Percentiles rank a stretch among this genome's conserved stretches.
phyloP scores from a whole-genome alignment of 2,888 invertebrate species.

The Catocala sponsa region DNA sequence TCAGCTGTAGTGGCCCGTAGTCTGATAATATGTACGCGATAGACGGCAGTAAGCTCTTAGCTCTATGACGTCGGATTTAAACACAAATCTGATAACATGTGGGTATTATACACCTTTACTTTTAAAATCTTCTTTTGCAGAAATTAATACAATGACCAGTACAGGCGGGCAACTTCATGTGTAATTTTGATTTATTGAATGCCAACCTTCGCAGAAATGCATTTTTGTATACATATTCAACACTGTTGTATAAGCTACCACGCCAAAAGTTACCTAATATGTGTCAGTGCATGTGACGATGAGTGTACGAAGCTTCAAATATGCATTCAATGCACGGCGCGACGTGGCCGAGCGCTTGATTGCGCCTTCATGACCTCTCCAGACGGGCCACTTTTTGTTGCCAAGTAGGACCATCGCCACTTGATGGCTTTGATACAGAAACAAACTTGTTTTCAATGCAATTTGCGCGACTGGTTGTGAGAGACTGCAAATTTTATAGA shows the following conservation, averaged over 20 bases:
- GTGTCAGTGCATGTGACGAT: slow-evolving; percentile 25
- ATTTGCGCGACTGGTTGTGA: no score
- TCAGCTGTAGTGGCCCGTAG: no score
- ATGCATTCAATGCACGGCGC: slow-evolving; percentile 53
- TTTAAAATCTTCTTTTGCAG: no score
- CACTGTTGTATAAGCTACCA: slow-evolving; percentile 27
- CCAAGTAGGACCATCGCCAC: background rate
- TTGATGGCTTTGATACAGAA: no score
- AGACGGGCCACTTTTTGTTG: slow-evolving; percentile 14
- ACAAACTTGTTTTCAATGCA: no score
- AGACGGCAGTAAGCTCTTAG: no score
- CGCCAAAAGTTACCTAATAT: slow-evolving; percentile 38
- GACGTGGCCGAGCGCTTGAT: slow-evolving; percentile 29
- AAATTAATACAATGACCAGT: background rate
- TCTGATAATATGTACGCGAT: no score
- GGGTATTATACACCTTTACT: no score
- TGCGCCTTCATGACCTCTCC: slow-evolving; percentile 27
- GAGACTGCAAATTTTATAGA: no score
- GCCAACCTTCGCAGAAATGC: slow-evolving; percentile 10
- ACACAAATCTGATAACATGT: no score
- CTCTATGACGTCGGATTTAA: no score
- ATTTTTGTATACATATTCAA: slow-evolving; percentile 22
- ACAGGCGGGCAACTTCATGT: slow-evolving; percentile 10
- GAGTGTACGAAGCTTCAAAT: slow-evolving; percentile 29
- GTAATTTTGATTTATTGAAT: slow-evolving; percentile 2